Conservation (phyloP, 2,888 invertebrate species). For the Cyclophora albipunctata region DNA sequence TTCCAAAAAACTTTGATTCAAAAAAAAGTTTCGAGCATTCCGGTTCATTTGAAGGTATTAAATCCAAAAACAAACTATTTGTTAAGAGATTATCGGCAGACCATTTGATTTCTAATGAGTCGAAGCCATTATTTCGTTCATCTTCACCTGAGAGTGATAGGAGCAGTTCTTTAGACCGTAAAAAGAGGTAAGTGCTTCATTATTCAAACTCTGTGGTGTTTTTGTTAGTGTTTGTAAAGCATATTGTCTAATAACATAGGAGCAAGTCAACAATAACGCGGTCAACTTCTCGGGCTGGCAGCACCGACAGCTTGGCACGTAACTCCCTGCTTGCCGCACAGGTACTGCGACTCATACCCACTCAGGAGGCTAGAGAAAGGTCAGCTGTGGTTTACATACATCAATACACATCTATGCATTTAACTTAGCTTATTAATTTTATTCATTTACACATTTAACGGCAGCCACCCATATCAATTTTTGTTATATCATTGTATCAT, state of each 20-base stretch:
- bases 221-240: neutral
- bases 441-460: no score
- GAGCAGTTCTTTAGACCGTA: conserved; percentile 65
- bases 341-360: conserved; percentile 87
- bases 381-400: conserved; percentile 27
- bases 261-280: conserved; percentile 58
- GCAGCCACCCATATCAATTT: no score
- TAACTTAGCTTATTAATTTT: no score
- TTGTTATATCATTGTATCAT: no score
- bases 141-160: conserved; percentile 70
- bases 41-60: conserved; percentile 65
- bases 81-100: conserved; percentile 68
- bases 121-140: conserved; percentile 52
- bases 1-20: conserved; percentile 54
- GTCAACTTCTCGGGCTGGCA: conserved; percentile 61
- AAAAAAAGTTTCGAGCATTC: conserved; percentile 65
- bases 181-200: conserved; percentile 46
- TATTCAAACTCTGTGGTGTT: neutral
- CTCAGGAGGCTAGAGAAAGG: conserved; percentile 87
- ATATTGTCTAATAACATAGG: conserved; percentile 34
- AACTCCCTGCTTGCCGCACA: conserved; percentile 86
- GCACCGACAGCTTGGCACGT: conserved; percentile 81
- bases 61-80: conserved; percentile 62
- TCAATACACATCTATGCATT: neutral
- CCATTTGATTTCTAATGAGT: conserved; percentile 63